These are phyloP conservation scores for Caenorhabditis drosophilae DNA, from an alignment of 2,888 invertebrate species.

Conservation along the genomic window DNA sequence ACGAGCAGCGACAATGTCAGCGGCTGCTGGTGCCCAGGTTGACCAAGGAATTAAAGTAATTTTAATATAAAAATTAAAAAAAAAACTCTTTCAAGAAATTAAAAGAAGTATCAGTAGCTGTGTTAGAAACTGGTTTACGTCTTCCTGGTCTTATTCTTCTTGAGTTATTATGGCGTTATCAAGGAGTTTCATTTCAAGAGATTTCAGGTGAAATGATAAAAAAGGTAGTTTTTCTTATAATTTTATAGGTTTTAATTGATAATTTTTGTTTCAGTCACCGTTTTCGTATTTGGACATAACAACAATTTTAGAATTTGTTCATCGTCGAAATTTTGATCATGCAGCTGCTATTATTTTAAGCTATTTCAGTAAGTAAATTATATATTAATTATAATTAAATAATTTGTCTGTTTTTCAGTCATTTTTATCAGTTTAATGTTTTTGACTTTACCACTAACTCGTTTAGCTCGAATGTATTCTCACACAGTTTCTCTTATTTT, in stretches of 20 bases:
- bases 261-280: slow-evolving; percentile 6
- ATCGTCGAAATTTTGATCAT: slow-evolving; percentile 57
- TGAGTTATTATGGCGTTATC: slow-evolving; percentile 60
- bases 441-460: slow-evolving; percentile 72
- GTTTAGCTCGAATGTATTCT: slow-evolving; percentile 72
- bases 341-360: slow-evolving; percentile 56
- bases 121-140: slow-evolving; percentile 25
- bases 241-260: not conserved
- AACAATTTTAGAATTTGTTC: slow-evolving; percentile 63
- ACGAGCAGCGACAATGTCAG: slow-evolving; percentile 16
- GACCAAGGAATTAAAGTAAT: slow-evolving; percentile 27
- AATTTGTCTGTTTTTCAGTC: slow-evolving; percentile 71
- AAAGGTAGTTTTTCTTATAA: slow-evolving; percentile 10
- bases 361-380: slow-evolving; percentile 50
- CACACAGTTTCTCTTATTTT: slow-evolving; percentile 71
- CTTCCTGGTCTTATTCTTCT: slow-evolving; percentile 58
- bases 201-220: slow-evolving; percentile 48
- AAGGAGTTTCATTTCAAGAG: slow-evolving; percentile 50
- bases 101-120: slow-evolving; percentile 14
- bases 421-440: slow-evolving; percentile 72
- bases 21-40: slow-evolving; percentile 23
- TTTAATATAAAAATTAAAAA: not conserved
- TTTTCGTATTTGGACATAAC: slow-evolving; percentile 53
- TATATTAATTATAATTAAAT: not conserved
- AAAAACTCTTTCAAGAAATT: slow-evolving; percentile 15